Evolutionary conservation across 53 echinoderm and acorn worm genomes (phyloP).

Genomic region (Arbacia lixula): DNA sequence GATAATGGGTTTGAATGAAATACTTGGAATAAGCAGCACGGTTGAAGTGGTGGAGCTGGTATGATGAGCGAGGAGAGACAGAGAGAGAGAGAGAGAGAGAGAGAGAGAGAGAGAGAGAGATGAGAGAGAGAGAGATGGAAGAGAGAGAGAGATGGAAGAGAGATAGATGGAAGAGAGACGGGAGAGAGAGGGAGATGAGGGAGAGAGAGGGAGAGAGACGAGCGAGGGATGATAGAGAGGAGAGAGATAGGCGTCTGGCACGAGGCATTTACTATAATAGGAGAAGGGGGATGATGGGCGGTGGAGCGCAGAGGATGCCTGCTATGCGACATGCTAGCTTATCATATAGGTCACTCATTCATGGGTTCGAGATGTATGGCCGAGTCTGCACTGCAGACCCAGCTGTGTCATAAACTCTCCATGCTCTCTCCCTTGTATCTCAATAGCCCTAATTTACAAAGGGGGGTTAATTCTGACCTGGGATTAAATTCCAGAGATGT

Average conservation of each 20-base stretch:
- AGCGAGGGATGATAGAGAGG: background rate
- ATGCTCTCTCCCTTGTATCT: no score
- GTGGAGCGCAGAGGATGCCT: slow-evolving; percentile 2
- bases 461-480: no score
- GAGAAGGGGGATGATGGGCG: slow-evolving; percentile 15
- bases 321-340: slow-evolving; percentile 16
- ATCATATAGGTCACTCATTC: no score
- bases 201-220: background rate
- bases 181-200: background rate
- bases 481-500: no score
- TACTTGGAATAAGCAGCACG: slow-evolving; percentile 29
- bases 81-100: background rate
- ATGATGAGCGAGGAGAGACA: background rate
- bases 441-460: no score
- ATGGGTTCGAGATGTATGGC: no score
- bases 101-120: background rate
- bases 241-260: slow-evolving; percentile 4
- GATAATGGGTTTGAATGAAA: slow-evolving; percentile 36
- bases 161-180: background rate
- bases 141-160: background rate
- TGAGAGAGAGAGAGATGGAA: background rate
- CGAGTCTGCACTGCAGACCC: no score
- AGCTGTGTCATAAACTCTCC: no score
- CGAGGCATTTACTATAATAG: slow-evolving; percentile 28
- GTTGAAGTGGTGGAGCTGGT: no score